phyloP scores from a whole-genome alignment of 2,888 invertebrate genomes.

The Drosophila nr. medialis region DNA sequence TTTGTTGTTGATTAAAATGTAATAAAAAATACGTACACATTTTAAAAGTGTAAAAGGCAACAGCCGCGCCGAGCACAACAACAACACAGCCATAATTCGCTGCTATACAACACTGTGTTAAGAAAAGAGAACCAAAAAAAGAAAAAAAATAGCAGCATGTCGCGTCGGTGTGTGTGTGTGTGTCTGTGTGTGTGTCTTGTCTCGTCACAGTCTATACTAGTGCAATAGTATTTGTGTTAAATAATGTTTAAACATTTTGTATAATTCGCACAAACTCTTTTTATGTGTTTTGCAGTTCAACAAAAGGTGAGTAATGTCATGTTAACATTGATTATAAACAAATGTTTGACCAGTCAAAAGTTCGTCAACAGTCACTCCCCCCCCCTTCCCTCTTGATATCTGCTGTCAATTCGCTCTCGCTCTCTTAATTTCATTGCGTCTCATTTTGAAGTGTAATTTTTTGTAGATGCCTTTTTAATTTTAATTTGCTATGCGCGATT shows the following conservation, averaged over 20 bases:
- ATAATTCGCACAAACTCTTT: slow-evolving; percentile 54
- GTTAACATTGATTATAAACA: slow-evolving; percentile 55
- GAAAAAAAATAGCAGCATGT: slow-evolving; percentile 53
- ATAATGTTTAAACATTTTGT: slow-evolving; percentile 73
- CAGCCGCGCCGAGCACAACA: slow-evolving; percentile 34
- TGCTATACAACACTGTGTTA: slow-evolving; percentile 44
- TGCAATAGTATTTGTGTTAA: slow-evolving; percentile 68
- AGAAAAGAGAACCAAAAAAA: slow-evolving; percentile 47
- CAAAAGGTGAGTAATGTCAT: slow-evolving; percentile 62
- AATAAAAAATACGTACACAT: slow-evolving; percentile 44
- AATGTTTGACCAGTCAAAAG: slow-evolving; percentile 56
- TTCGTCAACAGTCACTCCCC: slow-evolving; percentile 46
- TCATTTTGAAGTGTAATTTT: slow-evolving; percentile 49
- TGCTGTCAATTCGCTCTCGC: slow-evolving; percentile 4
- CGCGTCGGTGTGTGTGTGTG: slow-evolving; percentile 49
- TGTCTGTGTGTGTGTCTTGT: slow-evolving; percentile 42
- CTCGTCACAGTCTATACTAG: slow-evolving; percentile 46
- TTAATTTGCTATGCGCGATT: slow-evolving; percentile 75
- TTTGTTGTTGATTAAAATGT: slow-evolving; percentile 53
- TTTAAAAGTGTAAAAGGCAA: slow-evolving; percentile 46
- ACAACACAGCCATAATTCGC: slow-evolving; percentile 34
- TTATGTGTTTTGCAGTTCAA: slow-evolving; percentile 54
- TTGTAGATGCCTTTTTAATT: slow-evolving; percentile 63
- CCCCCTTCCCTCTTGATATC: neutral
- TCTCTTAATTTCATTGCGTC: slow-evolving; percentile 41